Percentiles rank a stretch among this genome's conserved stretches.
phyloP scores from a whole-genome alignment of 2,113 vertebrate genomes.

The Anoura caudifer region DNA sequence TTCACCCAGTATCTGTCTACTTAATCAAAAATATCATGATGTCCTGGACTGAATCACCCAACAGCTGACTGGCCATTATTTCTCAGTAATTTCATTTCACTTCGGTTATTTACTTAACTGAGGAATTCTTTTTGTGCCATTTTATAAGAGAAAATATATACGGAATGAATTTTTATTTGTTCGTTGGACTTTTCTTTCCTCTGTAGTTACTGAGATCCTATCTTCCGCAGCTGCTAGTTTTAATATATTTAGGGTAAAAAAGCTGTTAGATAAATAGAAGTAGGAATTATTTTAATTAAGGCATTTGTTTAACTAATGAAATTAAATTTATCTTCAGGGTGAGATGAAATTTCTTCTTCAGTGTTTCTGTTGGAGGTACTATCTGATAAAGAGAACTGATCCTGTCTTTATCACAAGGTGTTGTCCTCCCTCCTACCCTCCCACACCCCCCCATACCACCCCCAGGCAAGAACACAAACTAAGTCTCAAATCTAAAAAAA shows the following conservation, averaged over 20 bases:
- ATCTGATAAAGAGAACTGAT: constrained; percentile 42
- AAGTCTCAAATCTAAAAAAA: not conserved
- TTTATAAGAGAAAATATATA: not conserved
- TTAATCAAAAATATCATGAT: not conserved
- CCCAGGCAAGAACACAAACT: constrained; percentile 36
- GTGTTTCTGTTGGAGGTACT: constrained; percentile 6
- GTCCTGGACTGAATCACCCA: not conserved
- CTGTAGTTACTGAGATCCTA: not conserved
- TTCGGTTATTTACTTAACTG: not conserved
- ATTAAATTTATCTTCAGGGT: not conserved
- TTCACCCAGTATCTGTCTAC: not conserved
- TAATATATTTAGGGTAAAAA: not conserved
- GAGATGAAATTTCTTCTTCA: not conserved
- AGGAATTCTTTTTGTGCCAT: not conserved
- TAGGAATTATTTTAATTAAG: constrained; percentile 16
- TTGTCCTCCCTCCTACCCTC: not conserved
- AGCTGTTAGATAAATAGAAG: not conserved
- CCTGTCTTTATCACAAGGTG: constrained; percentile 41
- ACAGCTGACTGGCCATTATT: not conserved
- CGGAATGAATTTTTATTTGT: not conserved
- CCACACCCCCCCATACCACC: too few species aligned
- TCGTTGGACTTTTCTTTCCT: not conserved
- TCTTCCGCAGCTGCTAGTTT: not conserved
- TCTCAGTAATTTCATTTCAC: not conserved
- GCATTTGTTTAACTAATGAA: not conserved